Percentiles rank a stretch among this genome's conserved stretches.
These are phyloP conservation scores for Sinonovacula constricta DNA, from an alignment of 1,140 invertebrate species.

Conservation along the genomic window DNA sequence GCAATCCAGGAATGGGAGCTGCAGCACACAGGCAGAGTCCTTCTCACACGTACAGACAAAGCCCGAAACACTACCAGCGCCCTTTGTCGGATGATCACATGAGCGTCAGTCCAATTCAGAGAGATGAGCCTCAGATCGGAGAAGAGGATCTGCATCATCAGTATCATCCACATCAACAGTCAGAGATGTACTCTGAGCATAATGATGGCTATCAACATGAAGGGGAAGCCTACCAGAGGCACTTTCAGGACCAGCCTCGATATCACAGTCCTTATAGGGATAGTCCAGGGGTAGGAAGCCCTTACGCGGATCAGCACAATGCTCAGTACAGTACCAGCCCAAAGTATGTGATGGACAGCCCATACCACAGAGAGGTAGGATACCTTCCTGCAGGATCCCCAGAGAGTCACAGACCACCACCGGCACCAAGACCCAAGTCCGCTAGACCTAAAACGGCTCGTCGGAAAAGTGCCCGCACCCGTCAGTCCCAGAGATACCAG, in stretches of 20 bases:
- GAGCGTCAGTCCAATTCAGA: slow-evolving; percentile 30
- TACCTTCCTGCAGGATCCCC: slow-evolving; percentile 23
- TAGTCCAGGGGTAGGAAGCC: neutral
- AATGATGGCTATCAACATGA: slow-evolving; percentile 13
- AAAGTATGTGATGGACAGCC: slow-evolving; percentile 12
- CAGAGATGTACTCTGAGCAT: neutral
- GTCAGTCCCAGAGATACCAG: slow-evolving; percentile 28
- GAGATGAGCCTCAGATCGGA: slow-evolving; percentile 23
- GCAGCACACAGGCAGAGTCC: slow-evolving; percentile 23
- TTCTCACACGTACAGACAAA: neutral
- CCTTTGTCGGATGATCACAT: slow-evolving; percentile 22
- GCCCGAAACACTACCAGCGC: neutral
- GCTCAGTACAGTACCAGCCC: slow-evolving; percentile 28
- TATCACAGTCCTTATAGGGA: slow-evolving; percentile 26
- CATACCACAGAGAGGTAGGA: slow-evolving; percentile 14
- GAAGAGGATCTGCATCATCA: slow-evolving; percentile 17
- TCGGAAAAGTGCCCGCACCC: slow-evolving; percentile 35
- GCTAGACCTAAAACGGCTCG: slow-evolving; percentile 32
- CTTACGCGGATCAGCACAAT: neutral
- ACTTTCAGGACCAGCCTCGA: slow-evolving; percentile 24
- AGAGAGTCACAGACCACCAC: slow-evolving; percentile 24
- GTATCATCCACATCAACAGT: neutral
- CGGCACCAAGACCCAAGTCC: slow-evolving; percentile 44
- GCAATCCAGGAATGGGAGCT: neutral
- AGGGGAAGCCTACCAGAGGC: slow-evolving; percentile 25